Base-by-base conservation (phyloP, 37 sponge, comb jelly and placozoan species). In the Dysidea cf. avara region DNA sequence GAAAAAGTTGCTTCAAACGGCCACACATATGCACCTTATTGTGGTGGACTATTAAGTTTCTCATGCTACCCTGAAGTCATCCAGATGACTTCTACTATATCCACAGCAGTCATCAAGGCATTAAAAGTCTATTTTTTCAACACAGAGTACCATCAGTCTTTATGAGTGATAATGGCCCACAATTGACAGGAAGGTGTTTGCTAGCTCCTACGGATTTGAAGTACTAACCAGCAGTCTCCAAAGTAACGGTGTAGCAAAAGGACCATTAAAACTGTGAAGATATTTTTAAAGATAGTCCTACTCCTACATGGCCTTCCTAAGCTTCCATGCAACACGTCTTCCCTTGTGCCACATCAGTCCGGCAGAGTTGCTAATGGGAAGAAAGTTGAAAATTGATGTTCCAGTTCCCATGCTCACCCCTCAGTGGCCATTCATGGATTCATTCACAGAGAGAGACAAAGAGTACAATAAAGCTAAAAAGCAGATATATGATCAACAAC, bases 91-190 rank as follows among this genome's bases (percentile, higher is more conserved):
- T 36, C 73, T 39, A 56, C 59, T 21, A 56, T 58, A 12, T 29
- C 73, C 7, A 37, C 38, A 20, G 55, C 20, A 24, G 73, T 72
- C 11, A 72, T 72, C 39, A 56, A 22, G 17, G 73, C 60, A 32
- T 16, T 56, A 32, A n/a, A 72, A 72, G 39, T 56, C 59, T 57
- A 35, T 72, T 5, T 72, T 72, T 22, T 54, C 59, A 57, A 28
- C 59, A 75, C 21, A 50, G 76, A 7, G 39, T 63, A 24, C 64
- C 51, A 17, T 33, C 28, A 17, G 53, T 24, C 30, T 28, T 72
- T 43, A 43, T 53, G 29, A 52, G 54, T 24, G 71, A 70, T 33
- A 70, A 70, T 31, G 73, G 60, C 7, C 73, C 73, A n/a, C 73
- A 72, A 57, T 72, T 56, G 55, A 52, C 22, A 52, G 22, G 53